Conservation (phyloP, 2,113 vertebrate genomes). For the Mixornis gularis region DNA sequence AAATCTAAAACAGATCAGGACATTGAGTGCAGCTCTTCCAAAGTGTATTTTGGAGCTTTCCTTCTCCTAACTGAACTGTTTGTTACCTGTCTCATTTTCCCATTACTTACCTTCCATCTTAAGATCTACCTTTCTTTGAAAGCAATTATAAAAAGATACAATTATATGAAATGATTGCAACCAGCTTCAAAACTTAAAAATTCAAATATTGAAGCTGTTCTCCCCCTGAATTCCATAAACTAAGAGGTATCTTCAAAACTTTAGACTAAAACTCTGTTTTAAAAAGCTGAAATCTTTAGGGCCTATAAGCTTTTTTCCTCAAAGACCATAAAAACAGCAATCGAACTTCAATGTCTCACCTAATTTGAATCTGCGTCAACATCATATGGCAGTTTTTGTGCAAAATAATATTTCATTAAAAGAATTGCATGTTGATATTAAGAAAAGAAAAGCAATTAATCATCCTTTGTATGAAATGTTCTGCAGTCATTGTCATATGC, state of each 20-base stretch:
- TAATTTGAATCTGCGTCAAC: constrained; percentile 35
- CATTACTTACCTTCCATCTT: background rate
- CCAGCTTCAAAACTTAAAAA: background rate
- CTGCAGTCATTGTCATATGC: constrained; percentile 12
- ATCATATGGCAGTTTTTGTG: background rate
- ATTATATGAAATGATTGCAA: background rate
- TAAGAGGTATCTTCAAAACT: background rate
- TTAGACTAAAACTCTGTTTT: background rate
- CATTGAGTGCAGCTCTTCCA: background rate
- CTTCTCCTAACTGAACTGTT: background rate
- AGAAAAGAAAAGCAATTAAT: constrained; percentile 48
- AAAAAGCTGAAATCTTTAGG: background rate
- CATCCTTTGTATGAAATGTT: constrained; percentile 7
- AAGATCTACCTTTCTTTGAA: background rate
- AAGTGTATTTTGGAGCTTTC: background rate
- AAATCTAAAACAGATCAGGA: background rate
- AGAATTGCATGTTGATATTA: background rate
- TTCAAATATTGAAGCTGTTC: background rate
- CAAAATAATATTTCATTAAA: background rate
- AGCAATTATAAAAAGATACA: background rate
- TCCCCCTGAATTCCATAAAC: background rate
- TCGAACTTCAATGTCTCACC: background rate
- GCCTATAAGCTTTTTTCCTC: background rate
- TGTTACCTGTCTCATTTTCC: background rate
- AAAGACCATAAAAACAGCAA: background rate